phyloP scores from a whole-genome alignment of 2,888 invertebrate genomes.

The Norana najaformis region DNA sequence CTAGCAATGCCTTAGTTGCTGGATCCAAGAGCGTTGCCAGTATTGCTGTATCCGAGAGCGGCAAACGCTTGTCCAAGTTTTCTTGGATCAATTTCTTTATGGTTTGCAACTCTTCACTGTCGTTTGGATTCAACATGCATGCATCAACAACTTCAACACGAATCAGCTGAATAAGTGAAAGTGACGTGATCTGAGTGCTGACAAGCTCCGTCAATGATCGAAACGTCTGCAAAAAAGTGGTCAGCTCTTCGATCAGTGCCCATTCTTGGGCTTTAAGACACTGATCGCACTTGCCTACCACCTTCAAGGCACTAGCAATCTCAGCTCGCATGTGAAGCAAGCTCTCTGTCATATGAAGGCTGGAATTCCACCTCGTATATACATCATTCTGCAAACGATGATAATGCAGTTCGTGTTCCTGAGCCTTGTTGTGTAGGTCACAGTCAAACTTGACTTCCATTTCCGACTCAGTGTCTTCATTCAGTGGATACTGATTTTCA shows the following conservation, averaged over 20 bases:
- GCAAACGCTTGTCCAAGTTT: background rate
- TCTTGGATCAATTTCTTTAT: background rate
- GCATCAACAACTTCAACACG: background rate
- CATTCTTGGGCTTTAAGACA: constrained; percentile 2
- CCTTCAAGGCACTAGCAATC: background rate
- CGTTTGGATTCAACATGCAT: background rate
- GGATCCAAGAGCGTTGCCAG: constrained; percentile 18
- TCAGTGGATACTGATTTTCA: background rate
- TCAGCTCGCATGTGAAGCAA: background rate
- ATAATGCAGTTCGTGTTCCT: background rate
- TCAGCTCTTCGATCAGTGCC: background rate
- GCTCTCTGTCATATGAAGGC: background rate
- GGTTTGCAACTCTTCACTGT: background rate
- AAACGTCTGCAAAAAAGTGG: background rate
- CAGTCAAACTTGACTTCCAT: background rate
- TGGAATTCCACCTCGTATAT: background rate
- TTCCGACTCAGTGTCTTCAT: background rate
- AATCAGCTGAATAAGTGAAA: constrained; percentile 14
- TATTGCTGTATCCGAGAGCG: background rate
- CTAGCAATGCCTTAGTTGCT: background rate
- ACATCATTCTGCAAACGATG: background rate
- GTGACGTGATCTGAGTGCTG: constrained; percentile 3
- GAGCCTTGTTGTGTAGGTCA: background rate
- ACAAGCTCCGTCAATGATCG: background rate
- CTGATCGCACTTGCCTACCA: background rate